phyloP scores from a whole-genome alignment of 2,888 invertebrate genomes.

The Sinelater perroti region DNA sequence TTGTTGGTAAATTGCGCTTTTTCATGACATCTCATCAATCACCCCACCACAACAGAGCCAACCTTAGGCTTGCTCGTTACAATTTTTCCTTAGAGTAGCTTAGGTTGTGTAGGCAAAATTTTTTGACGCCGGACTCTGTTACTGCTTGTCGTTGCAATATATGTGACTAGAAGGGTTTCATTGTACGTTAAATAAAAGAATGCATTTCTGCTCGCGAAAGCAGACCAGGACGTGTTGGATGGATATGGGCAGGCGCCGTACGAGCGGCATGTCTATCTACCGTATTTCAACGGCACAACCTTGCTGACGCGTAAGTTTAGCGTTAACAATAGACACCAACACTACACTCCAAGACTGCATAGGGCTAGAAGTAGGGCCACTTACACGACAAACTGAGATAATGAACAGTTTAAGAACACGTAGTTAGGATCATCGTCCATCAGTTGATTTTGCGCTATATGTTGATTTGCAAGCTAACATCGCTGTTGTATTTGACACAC shows the following conservation, averaged over 20 bases:
- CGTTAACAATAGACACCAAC: conserved; percentile 27
- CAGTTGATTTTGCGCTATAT: conserved; percentile 13
- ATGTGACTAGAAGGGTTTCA: conserved; percentile 21
- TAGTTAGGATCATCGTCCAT: conserved; percentile 25
- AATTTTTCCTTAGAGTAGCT: conserved; percentile 19
- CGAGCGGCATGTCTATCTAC: conserved; percentile 83
- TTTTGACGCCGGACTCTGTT: conserved; percentile 11
- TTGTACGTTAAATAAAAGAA: conserved; percentile 21
- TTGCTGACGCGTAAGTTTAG: conserved; percentile 79
- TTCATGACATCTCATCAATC: conserved; percentile 14
- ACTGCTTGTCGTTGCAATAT: conserved; percentile 23
- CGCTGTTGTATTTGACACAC: conserved; percentile 6
- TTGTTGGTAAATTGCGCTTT: conserved; percentile 20
- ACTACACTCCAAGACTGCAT: conserved; percentile 12
- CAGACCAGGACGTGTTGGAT: conserved; percentile 59
- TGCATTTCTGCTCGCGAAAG: conserved; percentile 36
- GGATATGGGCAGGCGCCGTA: conserved; percentile 77
- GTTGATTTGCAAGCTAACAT: conserved; percentile 20
- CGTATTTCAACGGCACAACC: conserved; percentile 84
- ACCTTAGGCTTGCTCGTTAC: too few relatives aligned
- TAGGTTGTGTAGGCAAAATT: conserved; percentile 17
- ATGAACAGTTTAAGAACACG: neutral
- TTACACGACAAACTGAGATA: too few relatives aligned
- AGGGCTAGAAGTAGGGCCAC: too few relatives aligned
- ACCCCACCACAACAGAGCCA: conserved; percentile 14